phyloP scores from a whole-genome alignment of 2,113 vertebrate genomes.

The Capreolus pygargus region DNA sequence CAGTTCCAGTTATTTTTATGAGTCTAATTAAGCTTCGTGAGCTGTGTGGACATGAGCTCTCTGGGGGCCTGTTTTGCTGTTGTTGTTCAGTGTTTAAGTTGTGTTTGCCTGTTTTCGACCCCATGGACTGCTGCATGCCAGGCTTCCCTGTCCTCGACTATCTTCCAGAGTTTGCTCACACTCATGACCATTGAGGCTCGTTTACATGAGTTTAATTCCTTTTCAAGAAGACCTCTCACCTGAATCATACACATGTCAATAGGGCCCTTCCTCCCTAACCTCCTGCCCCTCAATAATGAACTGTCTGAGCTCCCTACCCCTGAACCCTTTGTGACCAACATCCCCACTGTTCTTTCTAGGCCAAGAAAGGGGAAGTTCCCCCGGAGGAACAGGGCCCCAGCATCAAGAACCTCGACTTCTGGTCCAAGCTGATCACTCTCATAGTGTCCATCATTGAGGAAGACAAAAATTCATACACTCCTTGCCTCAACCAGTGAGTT shows the following conservation, averaged over 20 bases:
- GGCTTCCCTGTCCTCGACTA: background rate
- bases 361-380: constrained; percentile 93
- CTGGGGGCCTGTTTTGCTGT: background rate
- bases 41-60: background rate
- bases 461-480: constrained; percentile 98
- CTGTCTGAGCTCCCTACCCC: background rate
- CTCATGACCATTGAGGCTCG: background rate
- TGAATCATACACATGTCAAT: background rate
- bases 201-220: background rate
- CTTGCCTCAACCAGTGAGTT: constrained; percentile 97
- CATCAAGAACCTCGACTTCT: constrained; percentile 99
- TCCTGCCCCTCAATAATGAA: background rate
- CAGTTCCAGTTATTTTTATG: background rate
- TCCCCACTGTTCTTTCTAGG: constrained; percentile 76
- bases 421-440: constrained; percentile 98
- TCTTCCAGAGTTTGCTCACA: background rate
- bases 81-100: background rate
- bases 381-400: constrained; percentile 97
- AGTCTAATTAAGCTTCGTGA: background rate
- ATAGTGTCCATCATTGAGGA: constrained; percentile 99
- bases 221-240: background rate
- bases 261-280: background rate
- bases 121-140: background rate
- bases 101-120: background rate
- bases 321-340: background rate